These are phyloP conservation scores for Pseudomyrmex sp. DNA, from an alignment of 1,140 invertebrate genomes.

Conservation along the genomic window DNA sequence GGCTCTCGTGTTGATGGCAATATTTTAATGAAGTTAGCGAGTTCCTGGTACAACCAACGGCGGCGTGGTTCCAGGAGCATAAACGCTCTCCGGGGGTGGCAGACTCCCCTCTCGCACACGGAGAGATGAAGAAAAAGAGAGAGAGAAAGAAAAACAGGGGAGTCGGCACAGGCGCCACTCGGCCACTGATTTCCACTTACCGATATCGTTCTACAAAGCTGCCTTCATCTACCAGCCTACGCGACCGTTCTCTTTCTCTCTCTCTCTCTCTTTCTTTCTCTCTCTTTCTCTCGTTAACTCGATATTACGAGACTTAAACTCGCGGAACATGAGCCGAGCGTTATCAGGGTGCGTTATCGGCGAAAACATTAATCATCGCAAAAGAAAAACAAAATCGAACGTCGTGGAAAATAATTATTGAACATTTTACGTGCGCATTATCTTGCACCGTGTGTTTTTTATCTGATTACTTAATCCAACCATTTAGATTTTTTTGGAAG, in stretches of 20 bases:
- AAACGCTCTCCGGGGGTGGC: constrained; percentile 58
- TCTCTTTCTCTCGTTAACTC: constrained; percentile 17
- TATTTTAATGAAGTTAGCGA: constrained; percentile 80
- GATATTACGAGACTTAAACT: constrained; percentile 31
- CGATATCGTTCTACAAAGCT: constrained; percentile 83
- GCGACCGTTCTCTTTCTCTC: not conserved
- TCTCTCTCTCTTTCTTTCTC: too few species aligned
- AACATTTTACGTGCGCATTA: too few species aligned
- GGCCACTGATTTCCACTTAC: constrained; percentile 84
- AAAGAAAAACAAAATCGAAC: not conserved
- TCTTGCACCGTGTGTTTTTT: too few species aligned
- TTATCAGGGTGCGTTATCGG: constrained; percentile 30
- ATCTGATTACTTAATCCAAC: too few species aligned
- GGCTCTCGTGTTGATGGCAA: constrained; percentile 71
- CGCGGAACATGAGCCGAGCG: constrained; percentile 57
- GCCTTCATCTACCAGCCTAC: constrained; percentile 80
- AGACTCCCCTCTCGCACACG: constrained; percentile 40
- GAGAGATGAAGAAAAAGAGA: constrained; percentile 28
- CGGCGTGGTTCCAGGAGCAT: constrained; percentile 74
- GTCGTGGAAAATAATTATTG: not conserved
- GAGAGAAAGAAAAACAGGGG: constrained; percentile 38
- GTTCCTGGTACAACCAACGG: constrained; percentile 72
- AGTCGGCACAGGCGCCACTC: constrained; percentile 79
- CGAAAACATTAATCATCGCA: not conserved
- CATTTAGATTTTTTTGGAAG: not conserved